Evolutionary conservation across 2,888 invertebrate genomes (phyloP).

Genomic region (Caradrina kadenii): DNA sequence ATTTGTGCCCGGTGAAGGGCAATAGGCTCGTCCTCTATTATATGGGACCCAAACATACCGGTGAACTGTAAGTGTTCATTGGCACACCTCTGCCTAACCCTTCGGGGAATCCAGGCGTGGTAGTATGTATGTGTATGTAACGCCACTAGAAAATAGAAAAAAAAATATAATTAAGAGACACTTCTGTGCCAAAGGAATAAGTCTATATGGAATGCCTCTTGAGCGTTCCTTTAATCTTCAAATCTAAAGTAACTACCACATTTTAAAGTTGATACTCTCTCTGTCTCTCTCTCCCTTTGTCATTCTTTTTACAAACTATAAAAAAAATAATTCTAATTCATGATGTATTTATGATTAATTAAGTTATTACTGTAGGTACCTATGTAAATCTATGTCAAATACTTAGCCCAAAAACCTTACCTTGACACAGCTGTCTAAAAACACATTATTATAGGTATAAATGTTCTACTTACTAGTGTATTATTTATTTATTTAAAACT

Average conservation of each 20-base stretch:
- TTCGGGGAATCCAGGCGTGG: no score
- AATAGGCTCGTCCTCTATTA: no score
- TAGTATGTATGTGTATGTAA: no score
- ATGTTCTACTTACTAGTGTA: neutral
- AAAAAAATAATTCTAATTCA: no score
- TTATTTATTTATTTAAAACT: slow-evolving; percentile 4
- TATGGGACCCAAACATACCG: no score
- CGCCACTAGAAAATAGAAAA: neutral
- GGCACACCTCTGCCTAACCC: no score
- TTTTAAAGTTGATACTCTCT: neutral
- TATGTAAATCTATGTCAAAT: slow-evolving; percentile 13
- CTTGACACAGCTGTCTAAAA: slow-evolving; percentile 24
- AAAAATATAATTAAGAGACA: neutral
- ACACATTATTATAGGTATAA: slow-evolving; percentile 3
- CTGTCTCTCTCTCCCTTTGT: neutral
- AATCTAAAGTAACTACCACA: neutral
- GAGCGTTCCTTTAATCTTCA: neutral
- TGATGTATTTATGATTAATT: no score
- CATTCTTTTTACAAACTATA: no score
- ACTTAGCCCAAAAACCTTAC: slow-evolving; percentile 38
- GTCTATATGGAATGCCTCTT: neutral
- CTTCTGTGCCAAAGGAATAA: neutral
- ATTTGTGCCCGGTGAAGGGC: no score
- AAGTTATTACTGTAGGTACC: neutral
- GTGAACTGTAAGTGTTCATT: no score